Base-by-base conservation (phyloP, 2,888 invertebrate genomes). In the Lepidocyrtinus sp. region DNA sequence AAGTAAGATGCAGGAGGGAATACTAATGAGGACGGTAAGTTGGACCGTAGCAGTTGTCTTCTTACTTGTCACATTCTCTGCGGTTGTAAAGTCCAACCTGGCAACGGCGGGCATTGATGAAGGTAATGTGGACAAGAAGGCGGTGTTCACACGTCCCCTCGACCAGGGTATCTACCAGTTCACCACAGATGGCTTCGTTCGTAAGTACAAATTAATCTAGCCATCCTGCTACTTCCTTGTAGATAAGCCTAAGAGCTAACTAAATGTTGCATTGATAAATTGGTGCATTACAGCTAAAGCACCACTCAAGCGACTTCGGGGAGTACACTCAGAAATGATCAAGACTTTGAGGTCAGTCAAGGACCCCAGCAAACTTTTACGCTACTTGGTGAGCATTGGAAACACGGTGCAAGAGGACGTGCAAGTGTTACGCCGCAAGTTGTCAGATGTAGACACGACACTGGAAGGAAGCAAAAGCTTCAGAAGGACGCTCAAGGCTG, bases 261-360 rank as follows among this genome's bases (percentile, higher is more conserved):
- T 59, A 59, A 59, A 59, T 46, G n/a, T n/a, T n/a, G n/a, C n/a
- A n/a, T n/a, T n/a, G n/a, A n/a, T n/a, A 7, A 50, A 22, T 7
- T 64, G 69, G 22, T 70, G 21, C 21, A 25, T 27, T 27, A 59
- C 70, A 85, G 85, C 85, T 3, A 63, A 77, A 19, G 50, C 75
- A 17, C 85, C 85, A 7, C 62, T 85, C 1, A 72, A 76, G 22
- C 46, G 84, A 59, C 82, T 85, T 50, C 61, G 82, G 9, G 69
- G 75, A 19, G 82, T 85, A 55, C 85, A 85, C 24, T 81, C 77
- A 21, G 85, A 85, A 75, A 85, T 85, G 81, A 85, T 85, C 12
- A 81, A 78, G 21, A 83, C 85, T 17, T 81, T 84, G 25, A 74
- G 84, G 36, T 64, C 75, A 17, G 83, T 85, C 12, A 17, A 74